Evolutionary conservation across 2,113 vertebrate species (phyloP).

Genomic region (Poeciliopsis turrubarensis): DNA sequence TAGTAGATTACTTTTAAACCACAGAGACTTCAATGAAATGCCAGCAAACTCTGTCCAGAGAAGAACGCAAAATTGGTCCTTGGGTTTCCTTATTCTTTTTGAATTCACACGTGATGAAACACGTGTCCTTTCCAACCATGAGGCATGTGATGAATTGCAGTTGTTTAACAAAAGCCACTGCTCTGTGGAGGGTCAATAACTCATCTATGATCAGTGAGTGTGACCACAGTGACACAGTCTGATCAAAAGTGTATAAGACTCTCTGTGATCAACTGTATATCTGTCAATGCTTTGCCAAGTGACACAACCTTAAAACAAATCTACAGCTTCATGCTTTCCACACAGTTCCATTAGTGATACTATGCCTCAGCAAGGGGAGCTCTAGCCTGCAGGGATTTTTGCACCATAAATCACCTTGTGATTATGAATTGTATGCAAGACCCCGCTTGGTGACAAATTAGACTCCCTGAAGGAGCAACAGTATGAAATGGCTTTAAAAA

Average conservation of each 20-base stretch:
- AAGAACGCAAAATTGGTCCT: constrained; percentile 21
- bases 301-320: constrained; percentile 68
- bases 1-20: constrained; percentile 5
- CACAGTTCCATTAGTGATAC: constrained; percentile 44
- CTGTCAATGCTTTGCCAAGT: constrained; percentile 54
- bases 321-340: constrained; percentile 54
- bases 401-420: constrained; percentile 73
- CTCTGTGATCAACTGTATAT: constrained; percentile 68
- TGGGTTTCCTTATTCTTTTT: constrained; percentile 41
- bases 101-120: constrained; percentile 35
- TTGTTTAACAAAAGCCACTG: constrained; percentile 60
- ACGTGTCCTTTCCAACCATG: constrained; percentile 53
- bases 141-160: constrained; percentile 74
- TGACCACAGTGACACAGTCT: constrained; percentile 66
- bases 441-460: constrained; percentile 73
- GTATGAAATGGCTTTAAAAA: constrained; percentile 44
- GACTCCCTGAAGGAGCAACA: constrained; percentile 60
- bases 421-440: constrained; percentile 68
- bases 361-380: constrained; percentile 29
- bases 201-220: constrained; percentile 76
- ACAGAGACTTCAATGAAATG: constrained; percentile 33
- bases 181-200: constrained; percentile 76
- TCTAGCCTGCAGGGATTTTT: constrained; percentile 29
- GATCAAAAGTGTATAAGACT: constrained; percentile 69
- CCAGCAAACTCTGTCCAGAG: constrained; percentile 14